phyloP scores from a whole-genome alignment of 1,140 invertebrate species.

The Drosophila serrata region DNA sequence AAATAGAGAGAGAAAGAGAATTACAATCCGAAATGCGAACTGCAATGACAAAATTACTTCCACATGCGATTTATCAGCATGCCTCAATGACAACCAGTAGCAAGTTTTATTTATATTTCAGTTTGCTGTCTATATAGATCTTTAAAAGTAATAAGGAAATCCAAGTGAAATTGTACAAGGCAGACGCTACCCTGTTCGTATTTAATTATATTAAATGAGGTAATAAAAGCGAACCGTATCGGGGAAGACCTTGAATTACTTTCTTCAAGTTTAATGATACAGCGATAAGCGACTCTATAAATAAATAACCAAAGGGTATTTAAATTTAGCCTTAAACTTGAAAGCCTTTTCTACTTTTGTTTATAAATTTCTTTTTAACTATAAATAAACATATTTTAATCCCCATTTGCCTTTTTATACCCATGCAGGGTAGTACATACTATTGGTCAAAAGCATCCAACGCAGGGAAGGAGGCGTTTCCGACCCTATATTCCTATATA shows the following conservation, averaged over 20 bases:
- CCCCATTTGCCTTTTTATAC: neutral
- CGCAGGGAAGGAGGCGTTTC: too few relatives aligned
- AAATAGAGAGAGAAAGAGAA: neutral
- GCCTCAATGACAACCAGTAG: constrained; percentile 45
- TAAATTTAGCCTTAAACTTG: neutral
- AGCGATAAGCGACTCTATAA: neutral
- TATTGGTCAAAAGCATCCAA: too few relatives aligned
- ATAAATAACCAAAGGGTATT: neutral
- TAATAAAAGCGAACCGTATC: neutral
- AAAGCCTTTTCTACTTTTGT: neutral
- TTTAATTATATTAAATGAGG: neutral
- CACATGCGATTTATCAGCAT: constrained; percentile 58
- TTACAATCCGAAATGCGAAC: constrained; percentile 17
- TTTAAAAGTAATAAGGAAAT: constrained; percentile 14
- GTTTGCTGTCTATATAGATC: constrained; percentile 8
- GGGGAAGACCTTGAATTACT: too few relatives aligned
- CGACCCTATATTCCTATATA: too few relatives aligned
- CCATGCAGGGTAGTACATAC: too few relatives aligned
- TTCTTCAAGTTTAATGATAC: neutral
- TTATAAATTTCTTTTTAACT: neutral
- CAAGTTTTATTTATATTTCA: constrained; percentile 38
- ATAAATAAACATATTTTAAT: neutral
- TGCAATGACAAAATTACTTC: constrained; percentile 45
- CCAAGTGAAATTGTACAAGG: neutral
- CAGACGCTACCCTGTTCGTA: neutral